Conservation (phyloP, 1,140 invertebrate species). For the Mylabris phalerata region DNA sequence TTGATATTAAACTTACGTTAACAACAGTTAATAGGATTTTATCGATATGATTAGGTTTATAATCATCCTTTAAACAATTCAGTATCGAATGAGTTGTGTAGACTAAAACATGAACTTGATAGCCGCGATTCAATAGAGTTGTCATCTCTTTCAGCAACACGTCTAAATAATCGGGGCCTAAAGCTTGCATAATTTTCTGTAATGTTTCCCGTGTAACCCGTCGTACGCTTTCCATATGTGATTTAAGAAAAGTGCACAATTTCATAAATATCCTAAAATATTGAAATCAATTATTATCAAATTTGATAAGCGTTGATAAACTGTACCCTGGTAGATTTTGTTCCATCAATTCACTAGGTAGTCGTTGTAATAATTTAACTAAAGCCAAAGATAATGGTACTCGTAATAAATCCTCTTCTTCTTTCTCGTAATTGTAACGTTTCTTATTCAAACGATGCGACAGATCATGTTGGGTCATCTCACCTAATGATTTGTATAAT, state of each 20-base stretch:
- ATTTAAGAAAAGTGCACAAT: constrained; percentile 82
- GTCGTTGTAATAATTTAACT: constrained; percentile 83
- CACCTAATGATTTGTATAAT: constrained; percentile 60
- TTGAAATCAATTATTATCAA: neutral
- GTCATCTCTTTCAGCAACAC: constrained; percentile 76
- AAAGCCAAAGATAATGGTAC: constrained; percentile 89
- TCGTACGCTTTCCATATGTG: constrained; percentile 80
- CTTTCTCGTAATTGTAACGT: constrained; percentile 52
- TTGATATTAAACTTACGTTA: constrained; percentile 43
- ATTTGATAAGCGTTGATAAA: too few species aligned
- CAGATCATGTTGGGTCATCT: constrained; percentile 64
- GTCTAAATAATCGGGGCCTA: constrained; percentile 77
- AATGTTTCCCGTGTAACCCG: constrained; percentile 79
- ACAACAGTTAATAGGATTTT: constrained; percentile 68
- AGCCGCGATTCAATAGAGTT: constrained; percentile 76
- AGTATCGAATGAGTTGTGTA: constrained; percentile 83
- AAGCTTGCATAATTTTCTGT: constrained; percentile 76
- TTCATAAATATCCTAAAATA: constrained; percentile 75
- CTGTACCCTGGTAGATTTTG: constrained; percentile 70
- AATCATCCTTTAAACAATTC: constrained; percentile 56
- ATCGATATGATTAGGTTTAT: constrained; percentile 70
- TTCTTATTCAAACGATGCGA: constrained; percentile 78
- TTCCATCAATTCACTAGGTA: constrained; percentile 70
- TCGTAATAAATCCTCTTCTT: constrained; percentile 83
- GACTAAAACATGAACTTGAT: constrained; percentile 87